Conservation (phyloP, 2,113 vertebrate species). For the Motacilla alba region DNA sequence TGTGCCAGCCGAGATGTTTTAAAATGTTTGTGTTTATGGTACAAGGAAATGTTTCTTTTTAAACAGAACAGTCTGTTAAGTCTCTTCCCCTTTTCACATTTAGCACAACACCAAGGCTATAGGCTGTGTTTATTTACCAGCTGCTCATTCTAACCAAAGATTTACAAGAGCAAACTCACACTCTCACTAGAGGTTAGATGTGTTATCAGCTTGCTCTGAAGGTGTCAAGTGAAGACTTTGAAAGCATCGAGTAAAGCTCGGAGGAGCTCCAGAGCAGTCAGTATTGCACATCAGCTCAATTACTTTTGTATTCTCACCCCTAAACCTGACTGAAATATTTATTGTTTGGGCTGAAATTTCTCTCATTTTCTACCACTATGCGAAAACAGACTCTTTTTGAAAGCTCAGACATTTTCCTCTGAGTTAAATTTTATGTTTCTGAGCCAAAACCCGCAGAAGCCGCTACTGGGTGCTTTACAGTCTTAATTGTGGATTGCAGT, state of each 20-base stretch:
- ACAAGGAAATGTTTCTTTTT: constrained; percentile 39
- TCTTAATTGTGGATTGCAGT: constrained; percentile 23
- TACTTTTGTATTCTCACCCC: background rate
- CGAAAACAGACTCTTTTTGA: background rate
- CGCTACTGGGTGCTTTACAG: constrained; percentile 14
- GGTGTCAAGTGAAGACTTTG: background rate
- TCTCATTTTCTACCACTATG: background rate
- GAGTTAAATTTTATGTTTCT: background rate
- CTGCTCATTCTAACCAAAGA: background rate
- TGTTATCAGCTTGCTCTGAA: background rate
- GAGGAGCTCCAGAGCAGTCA: background rate
- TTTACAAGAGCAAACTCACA: background rate
- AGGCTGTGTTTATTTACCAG: constrained; percentile 23
- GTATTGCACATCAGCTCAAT: background rate
- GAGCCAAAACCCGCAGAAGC: constrained; percentile 28
- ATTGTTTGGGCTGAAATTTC: background rate
- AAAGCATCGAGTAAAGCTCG: background rate
- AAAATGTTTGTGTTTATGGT: background rate
- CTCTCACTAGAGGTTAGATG: background rate
- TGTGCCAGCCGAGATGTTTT: background rate
- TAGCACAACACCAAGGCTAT: background rate
- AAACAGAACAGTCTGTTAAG: constrained; percentile 45
- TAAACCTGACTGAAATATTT: background rate
- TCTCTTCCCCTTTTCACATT: constrained; percentile 53
- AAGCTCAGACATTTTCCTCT: background rate